Conservation (phyloP, 2,888 invertebrate species). For the Branchipolynoe longqiensis region DNA sequence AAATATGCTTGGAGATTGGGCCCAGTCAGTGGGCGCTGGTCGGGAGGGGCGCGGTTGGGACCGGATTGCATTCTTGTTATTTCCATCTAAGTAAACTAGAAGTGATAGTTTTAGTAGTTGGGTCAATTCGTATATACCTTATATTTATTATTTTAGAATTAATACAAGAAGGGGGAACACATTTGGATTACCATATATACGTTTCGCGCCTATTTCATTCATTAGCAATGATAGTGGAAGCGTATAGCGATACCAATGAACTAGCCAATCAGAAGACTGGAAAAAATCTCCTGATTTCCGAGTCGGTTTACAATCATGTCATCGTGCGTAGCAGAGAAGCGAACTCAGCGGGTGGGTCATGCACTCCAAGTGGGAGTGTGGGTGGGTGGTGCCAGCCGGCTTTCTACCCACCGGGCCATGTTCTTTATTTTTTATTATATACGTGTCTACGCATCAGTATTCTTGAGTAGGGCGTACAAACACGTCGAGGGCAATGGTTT, state of each 20-base stretch:
- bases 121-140: background rate
- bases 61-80: background rate
- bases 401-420: no score
- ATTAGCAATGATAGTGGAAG: constrained; percentile 1
- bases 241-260: background rate
- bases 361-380: no score
- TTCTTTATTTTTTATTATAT: no score
- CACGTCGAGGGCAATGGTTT: no score
- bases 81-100: background rate
- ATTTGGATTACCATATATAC: background rate
- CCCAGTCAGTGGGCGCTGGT: constrained; percentile 35
- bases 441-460: no score
- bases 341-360: no score
- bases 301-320: constrained; percentile 18
- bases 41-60: background rate
- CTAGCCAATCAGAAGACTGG: constrained; percentile 9
- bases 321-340: background rate
- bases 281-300: constrained; percentile 49
- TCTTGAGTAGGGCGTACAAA: no score
- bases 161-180: no score
- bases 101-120: no score
- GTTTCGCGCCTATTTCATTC: background rate
- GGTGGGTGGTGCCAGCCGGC: no score
- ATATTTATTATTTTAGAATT: background rate
- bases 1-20: background rate